phyloP scores from a whole-genome alignment of 2,888 invertebrate species.

The Ectropis crepuscularia region DNA sequence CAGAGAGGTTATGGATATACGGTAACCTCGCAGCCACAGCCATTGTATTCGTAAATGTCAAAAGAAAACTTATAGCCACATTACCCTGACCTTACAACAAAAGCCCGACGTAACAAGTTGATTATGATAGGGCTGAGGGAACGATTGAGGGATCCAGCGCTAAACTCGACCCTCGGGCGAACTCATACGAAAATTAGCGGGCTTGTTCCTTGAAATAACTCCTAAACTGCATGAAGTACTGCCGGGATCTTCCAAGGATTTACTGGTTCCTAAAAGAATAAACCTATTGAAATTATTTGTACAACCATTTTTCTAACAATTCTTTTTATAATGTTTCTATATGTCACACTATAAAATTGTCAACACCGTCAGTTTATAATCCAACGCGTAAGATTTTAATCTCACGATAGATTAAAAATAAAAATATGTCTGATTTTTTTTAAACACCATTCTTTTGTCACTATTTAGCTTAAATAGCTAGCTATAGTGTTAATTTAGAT shows the following conservation, averaged over 20 bases:
- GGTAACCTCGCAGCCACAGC: background rate
- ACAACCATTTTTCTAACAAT: too few relatives aligned
- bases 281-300: too few relatives aligned
- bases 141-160: conserved; percentile 17
- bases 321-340: too few relatives aligned
- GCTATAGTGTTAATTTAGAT: too few relatives aligned
- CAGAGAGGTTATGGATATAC: too few relatives aligned
- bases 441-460: too few relatives aligned
- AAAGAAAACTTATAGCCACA: conserved; percentile 9
- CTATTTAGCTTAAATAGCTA: too few relatives aligned
- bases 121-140: conserved; percentile 18
- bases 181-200: conserved; percentile 1
- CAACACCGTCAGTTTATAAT: too few relatives aligned
- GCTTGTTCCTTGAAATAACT: background rate
- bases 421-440: too few relatives aligned
- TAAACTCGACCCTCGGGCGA: conserved; percentile 19
- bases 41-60: conserved; percentile 11
- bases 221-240: conserved; percentile 1
- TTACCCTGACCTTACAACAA: conserved; percentile 4
- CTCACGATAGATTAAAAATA: too few relatives aligned
- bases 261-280: background rate
- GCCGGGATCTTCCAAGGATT: background rate
- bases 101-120: conserved; percentile 10
- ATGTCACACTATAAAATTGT: too few relatives aligned
- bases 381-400: too few relatives aligned